A percentile compares a stretch with the other conserved stretches of the same genome.
Evolutionary conservation across 1,140 invertebrate genomes (phyloP).

Genomic region (Xylocopa sonorina): DNA sequence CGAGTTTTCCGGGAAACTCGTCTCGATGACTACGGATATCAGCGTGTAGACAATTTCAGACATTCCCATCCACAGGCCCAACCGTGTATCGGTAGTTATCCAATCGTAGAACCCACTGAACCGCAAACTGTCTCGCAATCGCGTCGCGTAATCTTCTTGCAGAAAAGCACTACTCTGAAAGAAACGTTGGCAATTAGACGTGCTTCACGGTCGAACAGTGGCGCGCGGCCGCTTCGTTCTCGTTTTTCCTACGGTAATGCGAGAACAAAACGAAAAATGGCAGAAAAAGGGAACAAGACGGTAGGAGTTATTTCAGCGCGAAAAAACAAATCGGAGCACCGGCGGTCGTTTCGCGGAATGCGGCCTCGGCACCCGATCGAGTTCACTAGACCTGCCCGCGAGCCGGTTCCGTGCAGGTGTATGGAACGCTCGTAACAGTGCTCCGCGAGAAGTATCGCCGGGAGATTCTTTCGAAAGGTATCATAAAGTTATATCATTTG

Average conservation of each 20-base stretch:
- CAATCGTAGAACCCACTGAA: neutral
- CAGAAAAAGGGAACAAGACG: conserved; percentile 15
- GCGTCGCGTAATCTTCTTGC: neutral
- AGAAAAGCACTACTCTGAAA: neutral
- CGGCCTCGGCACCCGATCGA: conserved; percentile 77
- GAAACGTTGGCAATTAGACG: neutral
- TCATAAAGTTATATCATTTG: conserved; percentile 62
- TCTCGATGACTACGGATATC: neutral
- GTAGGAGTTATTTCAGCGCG: conserved; percentile 15
- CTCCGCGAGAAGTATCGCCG: conserved; percentile 27
- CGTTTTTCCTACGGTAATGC: neutral
- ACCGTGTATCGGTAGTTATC: neutral
- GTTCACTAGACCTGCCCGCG: conserved; percentile 71
- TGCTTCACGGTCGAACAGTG: neutral
- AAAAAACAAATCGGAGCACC: conserved; percentile 63
- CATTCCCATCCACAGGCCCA: neutral
- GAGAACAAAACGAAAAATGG: neutral
- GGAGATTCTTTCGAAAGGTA: conserved; percentile 30
- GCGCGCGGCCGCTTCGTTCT: neutral
- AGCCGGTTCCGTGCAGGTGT: conserved; percentile 74
- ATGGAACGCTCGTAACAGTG: conserved; percentile 45
- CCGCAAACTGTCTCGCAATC: neutral
- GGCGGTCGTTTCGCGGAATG: conserved; percentile 70
- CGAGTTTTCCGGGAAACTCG: neutral
- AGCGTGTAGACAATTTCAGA: conserved; percentile 8